Evolutionary conservation across 1,140 invertebrate species (phyloP).

Genomic region (Zaprionus tsacasi): DNA sequence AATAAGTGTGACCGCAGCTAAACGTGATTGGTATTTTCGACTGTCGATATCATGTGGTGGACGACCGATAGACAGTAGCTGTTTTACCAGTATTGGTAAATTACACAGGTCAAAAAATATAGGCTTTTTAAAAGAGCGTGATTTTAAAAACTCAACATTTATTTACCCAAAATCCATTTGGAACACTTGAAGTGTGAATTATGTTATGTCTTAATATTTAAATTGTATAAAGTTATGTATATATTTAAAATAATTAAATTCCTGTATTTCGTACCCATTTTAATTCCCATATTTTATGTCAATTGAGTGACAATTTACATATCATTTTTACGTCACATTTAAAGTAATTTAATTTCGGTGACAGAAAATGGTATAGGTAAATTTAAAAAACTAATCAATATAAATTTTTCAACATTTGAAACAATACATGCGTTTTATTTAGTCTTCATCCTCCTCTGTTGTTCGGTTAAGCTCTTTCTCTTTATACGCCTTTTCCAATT

Average conservation of each 20-base stretch:
- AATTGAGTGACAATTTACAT: too few relatives aligned
- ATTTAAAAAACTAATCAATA: too few relatives aligned
- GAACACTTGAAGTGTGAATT: too few relatives aligned
- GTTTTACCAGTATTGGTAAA: conserved; percentile 1
- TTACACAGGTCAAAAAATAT: not conserved
- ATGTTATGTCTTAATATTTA: too few relatives aligned
- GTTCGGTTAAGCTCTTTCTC: not conserved
- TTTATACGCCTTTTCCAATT: not conserved
- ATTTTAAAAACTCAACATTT: too few relatives aligned
- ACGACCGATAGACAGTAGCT: conserved; percentile 4
- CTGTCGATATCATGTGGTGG: conserved; percentile 16
- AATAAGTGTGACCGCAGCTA: conserved; percentile 34
- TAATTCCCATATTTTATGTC: too few relatives aligned
- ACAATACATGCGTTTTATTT: not conserved
- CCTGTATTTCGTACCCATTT: not conserved
- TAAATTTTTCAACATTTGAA: too few relatives aligned
- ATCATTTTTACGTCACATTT: too few relatives aligned
- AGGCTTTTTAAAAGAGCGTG: too few relatives aligned
- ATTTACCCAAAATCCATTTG: too few relatives aligned
- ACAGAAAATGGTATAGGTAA: too few relatives aligned
- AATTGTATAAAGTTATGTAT: not conserved
- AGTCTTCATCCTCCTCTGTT: conserved; percentile 1
- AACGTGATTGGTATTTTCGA: not conserved
- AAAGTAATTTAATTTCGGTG: too few relatives aligned
- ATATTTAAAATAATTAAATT: not conserved